These are phyloP conservation scores for Campoplex capitator DNA, from an alignment of 2,888 invertebrate species.

Conservation along the genomic window DNA sequence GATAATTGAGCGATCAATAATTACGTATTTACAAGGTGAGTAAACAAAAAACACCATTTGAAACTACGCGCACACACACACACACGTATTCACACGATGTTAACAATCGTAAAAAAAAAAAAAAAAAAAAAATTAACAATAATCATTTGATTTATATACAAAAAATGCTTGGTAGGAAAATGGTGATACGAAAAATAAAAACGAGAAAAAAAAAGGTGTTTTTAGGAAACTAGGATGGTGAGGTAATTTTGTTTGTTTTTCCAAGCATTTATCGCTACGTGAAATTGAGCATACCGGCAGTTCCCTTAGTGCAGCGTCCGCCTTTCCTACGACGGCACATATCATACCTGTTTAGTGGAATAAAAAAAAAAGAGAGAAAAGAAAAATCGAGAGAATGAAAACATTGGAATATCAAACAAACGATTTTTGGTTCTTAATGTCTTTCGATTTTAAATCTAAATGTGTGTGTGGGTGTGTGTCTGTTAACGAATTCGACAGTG, in stretches of 20 bases:
- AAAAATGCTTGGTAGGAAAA: constrained; percentile 22
- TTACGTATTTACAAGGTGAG: constrained; percentile 61
- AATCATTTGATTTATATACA: constrained; percentile 45
- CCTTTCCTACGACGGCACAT: constrained; percentile 98
- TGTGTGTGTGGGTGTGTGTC: not conserved
- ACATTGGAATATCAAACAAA: constrained; percentile 72
- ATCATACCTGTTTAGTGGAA: constrained; percentile 93
- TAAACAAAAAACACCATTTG: constrained; percentile 46
- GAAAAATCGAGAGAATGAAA: constrained; percentile 81
- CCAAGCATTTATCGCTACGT: constrained; percentile 77
- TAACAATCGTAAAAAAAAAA: not conserved
- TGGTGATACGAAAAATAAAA: constrained; percentile 53
- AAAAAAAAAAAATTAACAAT: constrained; percentile 11
- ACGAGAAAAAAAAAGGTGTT: constrained; percentile 62
- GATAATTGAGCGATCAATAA: constrained; percentile 21
- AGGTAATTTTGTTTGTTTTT: constrained; percentile 21
- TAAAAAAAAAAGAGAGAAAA: constrained; percentile 72
- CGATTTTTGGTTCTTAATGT: not conserved
- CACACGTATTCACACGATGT: constrained; percentile 12
- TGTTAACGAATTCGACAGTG: not conserved
- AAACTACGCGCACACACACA: not conserved
- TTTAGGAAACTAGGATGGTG: constrained; percentile 56
- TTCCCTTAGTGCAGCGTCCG: constrained; percentile 98
- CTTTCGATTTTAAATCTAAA: not conserved
- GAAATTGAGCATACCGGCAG: constrained; percentile 93